Conservation (phyloP, 2,797 vertebrate genomes). For the Tragelaphus oryx region DNA sequence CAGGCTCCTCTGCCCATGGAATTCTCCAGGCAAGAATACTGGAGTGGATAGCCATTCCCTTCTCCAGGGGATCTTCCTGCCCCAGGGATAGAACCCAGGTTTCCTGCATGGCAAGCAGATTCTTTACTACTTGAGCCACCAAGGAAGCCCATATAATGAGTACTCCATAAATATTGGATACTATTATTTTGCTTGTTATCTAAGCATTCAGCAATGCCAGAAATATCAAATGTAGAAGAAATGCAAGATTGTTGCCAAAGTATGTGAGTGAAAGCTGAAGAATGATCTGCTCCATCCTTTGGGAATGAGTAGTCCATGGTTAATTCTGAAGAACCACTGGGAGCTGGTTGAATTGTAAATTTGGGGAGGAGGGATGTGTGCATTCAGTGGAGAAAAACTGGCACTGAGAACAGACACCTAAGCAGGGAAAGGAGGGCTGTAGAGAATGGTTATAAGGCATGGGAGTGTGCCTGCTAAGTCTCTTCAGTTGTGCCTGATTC, state of each 20-base stretch:
- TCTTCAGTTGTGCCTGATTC: neutral
- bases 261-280: neutral
- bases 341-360: neutral
- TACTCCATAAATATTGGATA: neutral
- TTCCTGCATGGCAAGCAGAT: neutral
- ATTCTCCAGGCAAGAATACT: neutral
- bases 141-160: neutral
- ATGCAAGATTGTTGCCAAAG: neutral
- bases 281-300: neutral
- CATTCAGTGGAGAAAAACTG: neutral
- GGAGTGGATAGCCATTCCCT: neutral
- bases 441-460: fast-evolving
- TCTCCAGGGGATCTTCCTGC: neutral
- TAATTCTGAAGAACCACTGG: neutral
- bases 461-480: neutral
- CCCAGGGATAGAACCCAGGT: neutral
- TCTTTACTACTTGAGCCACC: too few relatives aligned
- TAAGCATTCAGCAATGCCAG: neutral
- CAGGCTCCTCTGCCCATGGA: neutral
- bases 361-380: neutral
- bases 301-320: neutral
- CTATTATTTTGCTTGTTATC: neutral
- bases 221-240: neutral
- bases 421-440: neutral
- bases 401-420: neutral